These are phyloP conservation scores for Butorides virescens DNA, from an alignment of 2,113 vertebrate genomes.

Conservation along the genomic window DNA sequence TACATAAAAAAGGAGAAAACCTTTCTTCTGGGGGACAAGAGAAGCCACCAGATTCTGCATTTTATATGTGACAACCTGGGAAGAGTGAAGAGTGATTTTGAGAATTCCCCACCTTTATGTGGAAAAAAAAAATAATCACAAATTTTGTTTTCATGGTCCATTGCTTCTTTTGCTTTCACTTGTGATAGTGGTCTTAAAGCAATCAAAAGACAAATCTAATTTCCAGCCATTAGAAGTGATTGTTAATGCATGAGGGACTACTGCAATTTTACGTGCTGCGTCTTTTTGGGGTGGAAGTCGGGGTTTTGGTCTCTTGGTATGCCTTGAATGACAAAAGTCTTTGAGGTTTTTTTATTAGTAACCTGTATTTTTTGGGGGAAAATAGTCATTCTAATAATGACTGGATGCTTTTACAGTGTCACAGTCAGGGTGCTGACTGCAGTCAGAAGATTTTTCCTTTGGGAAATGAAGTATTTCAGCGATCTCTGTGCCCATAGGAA, in stretches of 20 bases:
- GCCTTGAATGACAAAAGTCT: not conserved
- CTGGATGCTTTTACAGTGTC: not conserved
- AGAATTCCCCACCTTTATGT: conserved; percentile 29
- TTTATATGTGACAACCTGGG: not conserved
- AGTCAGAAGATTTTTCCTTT: not conserved
- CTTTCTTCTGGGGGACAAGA: not conserved
- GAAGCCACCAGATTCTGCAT: not conserved
- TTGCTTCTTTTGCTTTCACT: conserved; percentile 58
- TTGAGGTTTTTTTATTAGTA: not conserved
- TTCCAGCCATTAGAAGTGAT: conserved; percentile 40
- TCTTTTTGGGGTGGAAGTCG: not conserved
- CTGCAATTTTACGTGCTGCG: not conserved
- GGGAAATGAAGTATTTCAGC: not conserved
- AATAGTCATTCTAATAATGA: not conserved
- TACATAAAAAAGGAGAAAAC: not conserved
- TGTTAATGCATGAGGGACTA: conserved; percentile 47
- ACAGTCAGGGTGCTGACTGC: not conserved
- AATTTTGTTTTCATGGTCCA: conserved; percentile 38
- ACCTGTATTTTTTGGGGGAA: not conserved
- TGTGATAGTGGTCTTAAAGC: conserved; percentile 55
- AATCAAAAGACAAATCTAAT: conserved; percentile 61
- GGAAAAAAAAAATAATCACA: conserved; percentile 21
- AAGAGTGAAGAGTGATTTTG: conserved; percentile 24
- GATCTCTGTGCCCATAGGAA: not conserved
- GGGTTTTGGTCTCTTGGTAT: conserved; percentile 30